phyloP scores from a whole-genome alignment of 1,140 invertebrate species.

The Pemphigus obesinymphae region DNA sequence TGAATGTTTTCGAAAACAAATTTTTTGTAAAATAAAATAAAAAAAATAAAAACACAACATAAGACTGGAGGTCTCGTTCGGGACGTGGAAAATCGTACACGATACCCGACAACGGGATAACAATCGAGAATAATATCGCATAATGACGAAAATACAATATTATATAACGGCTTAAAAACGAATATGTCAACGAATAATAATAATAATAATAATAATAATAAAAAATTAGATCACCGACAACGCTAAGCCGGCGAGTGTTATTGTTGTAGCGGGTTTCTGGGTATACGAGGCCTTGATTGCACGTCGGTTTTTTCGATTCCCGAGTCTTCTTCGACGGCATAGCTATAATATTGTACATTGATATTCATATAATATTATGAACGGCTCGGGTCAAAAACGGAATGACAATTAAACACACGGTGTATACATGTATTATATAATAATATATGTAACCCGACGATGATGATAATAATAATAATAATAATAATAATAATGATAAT shows the following conservation, averaged over 20 bases:
- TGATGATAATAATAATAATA: no score
- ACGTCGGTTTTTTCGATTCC: background rate
- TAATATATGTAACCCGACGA: no score
- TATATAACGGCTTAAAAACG: background rate
- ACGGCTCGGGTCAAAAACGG: conserved; percentile 7
- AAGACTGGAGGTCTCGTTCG: background rate
- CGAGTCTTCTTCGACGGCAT: no score
- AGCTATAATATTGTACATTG: no score
- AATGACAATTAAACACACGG: conserved; percentile 15
- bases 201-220: no score
- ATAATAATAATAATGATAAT: no score
- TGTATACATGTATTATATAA: no score
- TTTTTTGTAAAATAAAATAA: background rate
- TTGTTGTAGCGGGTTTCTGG: background rate
- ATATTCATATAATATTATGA: conserved; percentile 6
- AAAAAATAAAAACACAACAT: background rate
- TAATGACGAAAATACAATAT: background rate
- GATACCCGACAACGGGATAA: background rate
- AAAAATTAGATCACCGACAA: background rate
- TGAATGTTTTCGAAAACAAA: no score
- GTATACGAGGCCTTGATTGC: background rate
- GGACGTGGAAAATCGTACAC: background rate
- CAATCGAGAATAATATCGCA: background rate
- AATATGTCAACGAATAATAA: background rate
- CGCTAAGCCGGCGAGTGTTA: background rate